These are phyloP conservation scores for Condylostylus longicornis DNA, from an alignment of 1,140 invertebrate species.

Conservation along the genomic window DNA sequence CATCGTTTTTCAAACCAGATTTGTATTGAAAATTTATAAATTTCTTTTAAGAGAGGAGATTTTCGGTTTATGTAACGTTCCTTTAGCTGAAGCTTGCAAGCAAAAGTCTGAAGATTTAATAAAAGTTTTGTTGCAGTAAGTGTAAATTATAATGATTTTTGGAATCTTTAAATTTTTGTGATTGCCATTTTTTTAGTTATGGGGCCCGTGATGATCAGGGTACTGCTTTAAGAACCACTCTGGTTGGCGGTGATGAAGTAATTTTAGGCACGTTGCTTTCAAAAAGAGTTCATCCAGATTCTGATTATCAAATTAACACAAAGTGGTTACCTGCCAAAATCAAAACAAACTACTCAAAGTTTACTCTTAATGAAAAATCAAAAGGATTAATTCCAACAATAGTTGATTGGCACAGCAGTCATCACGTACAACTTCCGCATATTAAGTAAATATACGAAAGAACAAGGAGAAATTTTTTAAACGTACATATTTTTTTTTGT, in stretches of 20 bases:
- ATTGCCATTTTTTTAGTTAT: constrained; percentile 24
- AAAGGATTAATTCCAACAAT: constrained; percentile 75
- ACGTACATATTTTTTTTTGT: neutral
- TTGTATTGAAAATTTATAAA: neutral
- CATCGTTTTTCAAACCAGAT: constrained; percentile 14
- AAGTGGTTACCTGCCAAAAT: constrained; percentile 49
- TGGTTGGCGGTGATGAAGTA: constrained; percentile 21
- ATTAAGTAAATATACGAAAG: constrained; percentile 35
- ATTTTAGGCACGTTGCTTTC: constrained; percentile 21
- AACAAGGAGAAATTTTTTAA: neutral
- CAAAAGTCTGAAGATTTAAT: constrained; percentile 47
- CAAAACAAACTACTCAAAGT: constrained; percentile 56
- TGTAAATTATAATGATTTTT: neutral
- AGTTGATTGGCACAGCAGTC: constrained; percentile 87
- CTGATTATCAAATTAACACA: constrained; percentile 77
- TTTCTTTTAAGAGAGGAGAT: constrained; percentile 24
- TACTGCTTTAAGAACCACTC: constrained; percentile 45
- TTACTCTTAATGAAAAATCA: constrained; percentile 64
- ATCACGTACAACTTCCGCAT: constrained; percentile 45
- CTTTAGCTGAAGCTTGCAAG: constrained; percentile 58
- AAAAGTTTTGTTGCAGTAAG: constrained; percentile 51
- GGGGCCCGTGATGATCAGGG: constrained; percentile 82
- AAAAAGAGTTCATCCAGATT: constrained; percentile 58
- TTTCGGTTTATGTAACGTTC: constrained; percentile 35
- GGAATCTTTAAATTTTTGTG: constrained; percentile 1